These are phyloP conservation scores for Lordiphosa andalusiaca DNA, from an alignment of 2,888 invertebrate species.

Conservation along the genomic window DNA sequence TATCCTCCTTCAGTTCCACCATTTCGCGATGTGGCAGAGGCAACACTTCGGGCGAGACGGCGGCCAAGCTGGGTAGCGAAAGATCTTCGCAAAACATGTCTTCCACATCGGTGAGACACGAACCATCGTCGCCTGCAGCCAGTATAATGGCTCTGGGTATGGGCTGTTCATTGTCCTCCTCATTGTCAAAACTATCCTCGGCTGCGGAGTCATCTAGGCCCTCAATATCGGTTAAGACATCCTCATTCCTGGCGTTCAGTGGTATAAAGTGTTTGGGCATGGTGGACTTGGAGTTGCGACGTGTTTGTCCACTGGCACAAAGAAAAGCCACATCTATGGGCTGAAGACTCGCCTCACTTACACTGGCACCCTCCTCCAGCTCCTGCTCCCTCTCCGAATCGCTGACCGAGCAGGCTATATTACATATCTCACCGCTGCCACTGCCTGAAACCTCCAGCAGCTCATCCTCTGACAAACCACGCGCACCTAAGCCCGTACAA, in stretches of 20 bases:
- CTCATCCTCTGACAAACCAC: constrained; percentile 77
- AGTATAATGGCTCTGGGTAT: constrained; percentile 74
- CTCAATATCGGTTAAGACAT: constrained; percentile 81
- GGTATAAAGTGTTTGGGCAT: constrained; percentile 53
- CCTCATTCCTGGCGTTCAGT: constrained; percentile 65
- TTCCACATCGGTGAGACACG: constrained; percentile 79
- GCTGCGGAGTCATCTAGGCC: constrained; percentile 79
- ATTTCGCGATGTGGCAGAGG: constrained; percentile 81
- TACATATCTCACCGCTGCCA: constrained; percentile 75
- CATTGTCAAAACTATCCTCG: constrained; percentile 71
- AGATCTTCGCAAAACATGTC: constrained; percentile 72
- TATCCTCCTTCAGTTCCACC: constrained; percentile 79
- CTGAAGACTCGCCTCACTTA: constrained; percentile 57
- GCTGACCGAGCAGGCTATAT: constrained; percentile 68
- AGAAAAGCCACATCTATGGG: constrained; percentile 77
- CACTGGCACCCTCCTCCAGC: constrained; percentile 40
- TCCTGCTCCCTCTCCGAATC: constrained; percentile 49
- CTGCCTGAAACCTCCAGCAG: constrained; percentile 76
- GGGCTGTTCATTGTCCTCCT: constrained; percentile 76
- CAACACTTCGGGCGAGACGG: constrained; percentile 56
- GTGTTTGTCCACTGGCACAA: constrained; percentile 41
- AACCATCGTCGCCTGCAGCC: constrained; percentile 73
- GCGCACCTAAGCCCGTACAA: constrained; percentile 43
- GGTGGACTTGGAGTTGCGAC: constrained; percentile 55
- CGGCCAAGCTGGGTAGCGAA: constrained; percentile 28